phyloP scores from a whole-genome alignment of 2,797 vertebrate genomes.

The Darevskia nairensis region DNA sequence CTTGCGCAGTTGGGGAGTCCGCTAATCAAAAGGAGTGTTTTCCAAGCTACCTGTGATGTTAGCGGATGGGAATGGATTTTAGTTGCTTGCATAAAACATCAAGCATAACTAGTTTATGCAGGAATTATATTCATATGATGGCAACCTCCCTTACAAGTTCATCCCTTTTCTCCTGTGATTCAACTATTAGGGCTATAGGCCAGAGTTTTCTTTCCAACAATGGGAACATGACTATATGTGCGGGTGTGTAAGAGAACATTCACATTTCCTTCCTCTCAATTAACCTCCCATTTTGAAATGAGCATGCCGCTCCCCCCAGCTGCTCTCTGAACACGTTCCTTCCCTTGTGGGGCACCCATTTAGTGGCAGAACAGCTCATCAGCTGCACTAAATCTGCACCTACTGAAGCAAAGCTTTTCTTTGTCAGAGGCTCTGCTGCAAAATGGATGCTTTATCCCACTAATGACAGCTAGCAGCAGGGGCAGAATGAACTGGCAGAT shows the following conservation, averaged over 20 bases:
- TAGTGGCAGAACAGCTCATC: background rate
- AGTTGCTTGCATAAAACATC: background rate
- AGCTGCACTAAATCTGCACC: background rate
- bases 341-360: background rate
- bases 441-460: background rate
- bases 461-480: background rate
- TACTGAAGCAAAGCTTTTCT: background rate
- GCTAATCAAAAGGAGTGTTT: background rate
- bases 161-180: background rate
- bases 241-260: background rate
- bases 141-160: background rate
- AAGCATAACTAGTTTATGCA: background rate
- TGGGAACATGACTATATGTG: background rate
- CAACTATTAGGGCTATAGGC: background rate
- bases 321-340: background rate
- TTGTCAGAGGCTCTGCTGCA: background rate
- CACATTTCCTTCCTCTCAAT: background rate
- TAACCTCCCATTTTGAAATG: constrained; percentile 1
- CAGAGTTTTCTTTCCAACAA: background rate
- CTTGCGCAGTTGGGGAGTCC: background rate
- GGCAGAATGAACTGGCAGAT: background rate
- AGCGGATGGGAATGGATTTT: background rate
- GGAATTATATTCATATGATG: fast-evolving
- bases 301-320: background rate
- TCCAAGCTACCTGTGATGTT: background rate